A percentile compares a stretch with the other conserved stretches of the same genome.
Conservation (phyloP, 2,888 invertebrate species). For the Erannis defoliaria region DNA sequence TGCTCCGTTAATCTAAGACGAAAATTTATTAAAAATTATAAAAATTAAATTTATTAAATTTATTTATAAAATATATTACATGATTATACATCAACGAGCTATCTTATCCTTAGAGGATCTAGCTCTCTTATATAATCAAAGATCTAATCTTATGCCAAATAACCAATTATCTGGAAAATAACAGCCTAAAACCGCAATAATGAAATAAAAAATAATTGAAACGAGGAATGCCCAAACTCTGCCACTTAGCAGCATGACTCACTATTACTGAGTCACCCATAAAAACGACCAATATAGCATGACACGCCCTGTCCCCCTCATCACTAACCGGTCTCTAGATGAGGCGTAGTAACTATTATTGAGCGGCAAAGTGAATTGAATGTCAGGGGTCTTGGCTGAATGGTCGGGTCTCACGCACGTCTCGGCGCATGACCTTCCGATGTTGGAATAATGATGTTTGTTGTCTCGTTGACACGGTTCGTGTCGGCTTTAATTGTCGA, state of each 20-base stretch:
- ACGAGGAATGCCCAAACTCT: constrained; percentile 58
- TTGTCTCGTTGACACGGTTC: constrained; percentile 44
- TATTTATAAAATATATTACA: too few relatives aligned
- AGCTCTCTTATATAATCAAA: too few relatives aligned
- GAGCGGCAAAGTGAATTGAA: constrained; percentile 48
- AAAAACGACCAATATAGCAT: constrained; percentile 49
- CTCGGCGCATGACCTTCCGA: constrained; percentile 51
- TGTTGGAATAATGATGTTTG: constrained; percentile 46
- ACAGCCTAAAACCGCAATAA: constrained; percentile 37
- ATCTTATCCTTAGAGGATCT: too few relatives aligned
- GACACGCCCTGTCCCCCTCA: constrained; percentile 53
- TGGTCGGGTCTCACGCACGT: constrained; percentile 68
- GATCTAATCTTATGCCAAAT: constrained; percentile 3
- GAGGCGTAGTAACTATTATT: constrained; percentile 1
- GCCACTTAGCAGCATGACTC: constrained; percentile 51
- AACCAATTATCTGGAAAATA: constrained; percentile 19
- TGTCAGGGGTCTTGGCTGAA: constrained; percentile 48
- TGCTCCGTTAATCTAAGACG: too few relatives aligned
- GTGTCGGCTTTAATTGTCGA: constrained; percentile 30
- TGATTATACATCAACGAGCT: neutral
- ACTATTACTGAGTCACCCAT: constrained; percentile 49
- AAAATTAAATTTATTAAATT: too few relatives aligned
- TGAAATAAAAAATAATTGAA: constrained; percentile 53
- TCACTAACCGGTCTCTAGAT: constrained; percentile 9
- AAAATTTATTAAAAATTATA: too few relatives aligned